Base-by-base conservation (phyloP, 2,797 vertebrate genomes). In the Chaetophractus vellerosus region DNA sequence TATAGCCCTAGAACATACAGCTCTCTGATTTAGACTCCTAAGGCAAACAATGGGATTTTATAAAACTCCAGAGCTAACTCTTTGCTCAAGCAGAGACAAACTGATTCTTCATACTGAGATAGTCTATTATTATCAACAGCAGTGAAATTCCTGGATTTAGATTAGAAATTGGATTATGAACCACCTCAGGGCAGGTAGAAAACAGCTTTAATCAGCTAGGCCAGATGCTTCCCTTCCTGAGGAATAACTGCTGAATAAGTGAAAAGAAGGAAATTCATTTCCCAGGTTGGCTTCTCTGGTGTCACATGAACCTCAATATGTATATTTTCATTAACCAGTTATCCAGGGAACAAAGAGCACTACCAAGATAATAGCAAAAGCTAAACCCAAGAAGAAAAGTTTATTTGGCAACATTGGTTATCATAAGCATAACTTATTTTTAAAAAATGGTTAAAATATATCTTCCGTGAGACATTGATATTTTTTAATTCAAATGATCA, bases 151-250 rank as follows among this genome's bases (percentile, higher is more conserved):
- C 52, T 89, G 41, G 75, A 68, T 96, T 95, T 90, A 93, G 93
- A 83, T 92, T 87, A 71, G 57, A 96, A 97, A 97, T 93, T 96
- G 95, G 88, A 95, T 97, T 97, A 96, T 90, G 93, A 95, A 96
- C 88, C 78, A 79, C 92, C 86, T 91, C 91, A 1, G 52, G 92
- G 90, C 79, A 95, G 83, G 94, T 87, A 94, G 85, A 86, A 86
- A 86, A 61, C n/a, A 93, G 92, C 66, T 96, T 94, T 92, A 84
- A 93, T 92, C 90, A 92, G 72, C 69, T 24, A 59, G n/a, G 36
- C 78, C 95, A 96, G 96, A 92, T 92, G 85, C 86, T 93, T 81
- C 90, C 64, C 26, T 93, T 88, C 93, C 82, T 4, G 71, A 92
- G 90, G 90, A 96, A 95, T 94, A 92, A 80, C 81, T 63, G 61